Evolutionary conservation across 2,888 invertebrate species (phyloP), one percentile per base, ranked within the genome.

Genomic region (Macrophya alboannulata): DNA sequence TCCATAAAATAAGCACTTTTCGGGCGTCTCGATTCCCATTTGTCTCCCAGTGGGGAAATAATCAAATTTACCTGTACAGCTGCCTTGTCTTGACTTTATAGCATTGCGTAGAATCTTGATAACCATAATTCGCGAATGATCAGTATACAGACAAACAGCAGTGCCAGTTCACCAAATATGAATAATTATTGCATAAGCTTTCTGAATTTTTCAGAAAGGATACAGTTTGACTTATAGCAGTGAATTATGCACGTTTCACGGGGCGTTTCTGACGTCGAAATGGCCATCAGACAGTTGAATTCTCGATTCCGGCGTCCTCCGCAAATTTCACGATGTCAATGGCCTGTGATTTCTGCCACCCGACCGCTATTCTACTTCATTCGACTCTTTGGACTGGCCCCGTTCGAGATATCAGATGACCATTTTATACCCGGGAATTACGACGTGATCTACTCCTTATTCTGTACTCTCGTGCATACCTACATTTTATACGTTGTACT

Each of bases 361-460:
- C 91, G 89, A 31, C 93, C 93, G 0, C 43, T 90, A 21, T 85
- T 92, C 71, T 91, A 90, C 77, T 79, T 90, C 4, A 82, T 90
- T 8, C 89, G 91, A 84, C 4, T 91, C 40, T 91, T 93, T 79
- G 93, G 93, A 9, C 86, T 92, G n/a, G 92, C 91, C 3, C 93
- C 93, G 8, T 93, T 92, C 86, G 87, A 89, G 21, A 90, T 90
- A 83, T 87, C 86, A 37, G 87, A 88, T 37, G 88, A 91, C 40
- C 87, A 88, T 9, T 87, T 92, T 4, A 88, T 88, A 0, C 89
- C 91, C 0, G 92, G 91, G 1, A 86, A 81, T 21, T 1, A 68
- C 21, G 87, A 87, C 71, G 85, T 89, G 4, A 43, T 90, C n/a
- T 90, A 88, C 71, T 83, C 90, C 0, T 43, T 89, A 4, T 17